Conservation (phyloP, 2,113 vertebrate genomes). For the Channa maculata region DNA sequence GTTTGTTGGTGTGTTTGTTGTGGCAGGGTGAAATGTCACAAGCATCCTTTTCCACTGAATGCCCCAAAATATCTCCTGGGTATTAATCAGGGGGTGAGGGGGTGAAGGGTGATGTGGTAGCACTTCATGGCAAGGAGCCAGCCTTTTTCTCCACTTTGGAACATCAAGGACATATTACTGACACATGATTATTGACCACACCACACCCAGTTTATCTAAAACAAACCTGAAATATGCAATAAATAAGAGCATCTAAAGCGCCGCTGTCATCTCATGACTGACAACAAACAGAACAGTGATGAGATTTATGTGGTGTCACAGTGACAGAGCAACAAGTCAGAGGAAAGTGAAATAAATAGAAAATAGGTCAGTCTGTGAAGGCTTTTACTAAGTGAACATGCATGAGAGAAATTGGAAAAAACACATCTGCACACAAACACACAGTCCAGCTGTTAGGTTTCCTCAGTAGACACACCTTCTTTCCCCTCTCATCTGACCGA, state of each 20-base stretch:
- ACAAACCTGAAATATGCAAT: background rate
- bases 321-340: slow-evolving; percentile 26
- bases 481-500: slow-evolving; percentile 35
- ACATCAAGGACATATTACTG: slow-evolving; percentile 8
- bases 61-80: slow-evolving; percentile 43
- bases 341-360: slow-evolving; percentile 53
- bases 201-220: background rate
- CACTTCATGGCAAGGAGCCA: slow-evolving; percentile 1
- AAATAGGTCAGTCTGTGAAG: slow-evolving; percentile 64
- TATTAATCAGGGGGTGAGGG: slow-evolving; percentile 21
- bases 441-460: slow-evolving; percentile 51
- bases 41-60: background rate
- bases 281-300: background rate
- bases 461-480: slow-evolving; percentile 11
- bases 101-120: slow-evolving; percentile 27
- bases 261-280: background rate
- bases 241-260: background rate
- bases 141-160: slow-evolving; percentile 7
- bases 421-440: slow-evolving; percentile 9
- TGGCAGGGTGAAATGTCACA: slow-evolving; percentile 52
- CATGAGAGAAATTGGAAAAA: slow-evolving; percentile 33
- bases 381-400: slow-evolving; percentile 32
- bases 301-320: slow-evolving; percentile 6
- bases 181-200: slow-evolving; percentile 15
- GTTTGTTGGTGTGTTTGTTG: slow-evolving; percentile 10